These are phyloP conservation scores for Melipona beecheii DNA, from an alignment of 2,888 invertebrate genomes.

Conservation along the genomic window DNA sequence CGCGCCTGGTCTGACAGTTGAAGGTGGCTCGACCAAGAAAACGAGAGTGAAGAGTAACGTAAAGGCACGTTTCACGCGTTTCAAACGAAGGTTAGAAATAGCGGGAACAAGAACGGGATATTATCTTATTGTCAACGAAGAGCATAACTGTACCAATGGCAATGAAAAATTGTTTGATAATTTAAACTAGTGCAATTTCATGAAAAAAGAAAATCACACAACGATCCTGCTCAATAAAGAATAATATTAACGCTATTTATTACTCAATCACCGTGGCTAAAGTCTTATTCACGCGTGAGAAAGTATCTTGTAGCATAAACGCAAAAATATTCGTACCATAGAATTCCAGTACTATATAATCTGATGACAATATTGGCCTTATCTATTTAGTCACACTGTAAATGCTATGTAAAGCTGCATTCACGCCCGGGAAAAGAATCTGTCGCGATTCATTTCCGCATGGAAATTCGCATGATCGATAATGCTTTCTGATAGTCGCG, in stretches of 20 bases:
- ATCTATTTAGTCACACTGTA: neutral
- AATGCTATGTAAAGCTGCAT: neutral
- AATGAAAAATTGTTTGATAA: too few species aligned
- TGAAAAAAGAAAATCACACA: too few species aligned
- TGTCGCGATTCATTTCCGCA: neutral
- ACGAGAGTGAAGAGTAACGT: neutral
- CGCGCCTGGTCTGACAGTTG: slow-evolving; percentile 38
- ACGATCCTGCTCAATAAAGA: too few species aligned
- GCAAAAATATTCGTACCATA: neutral
- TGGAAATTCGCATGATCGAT: neutral
- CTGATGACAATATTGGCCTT: neutral
- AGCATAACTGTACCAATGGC: too few species aligned
- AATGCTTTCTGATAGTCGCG: neutral
- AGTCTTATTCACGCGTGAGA: neutral
- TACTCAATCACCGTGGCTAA: neutral
- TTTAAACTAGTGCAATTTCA: too few species aligned
- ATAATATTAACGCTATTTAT: neutral
- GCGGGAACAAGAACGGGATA: too few species aligned
- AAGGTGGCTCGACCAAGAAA: slow-evolving; percentile 2
- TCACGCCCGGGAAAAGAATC: neutral
- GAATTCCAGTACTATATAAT: neutral
- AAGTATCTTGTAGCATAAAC: too few species aligned
- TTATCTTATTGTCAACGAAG: too few species aligned
- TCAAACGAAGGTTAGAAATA: neutral
- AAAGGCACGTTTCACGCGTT: neutral